Percentiles rank a stretch among this genome's conserved stretches.
These are phyloP conservation scores for Scaptomyza flava DNA, from an alignment of 2,888 invertebrate genomes.

Conservation along the genomic window DNA sequence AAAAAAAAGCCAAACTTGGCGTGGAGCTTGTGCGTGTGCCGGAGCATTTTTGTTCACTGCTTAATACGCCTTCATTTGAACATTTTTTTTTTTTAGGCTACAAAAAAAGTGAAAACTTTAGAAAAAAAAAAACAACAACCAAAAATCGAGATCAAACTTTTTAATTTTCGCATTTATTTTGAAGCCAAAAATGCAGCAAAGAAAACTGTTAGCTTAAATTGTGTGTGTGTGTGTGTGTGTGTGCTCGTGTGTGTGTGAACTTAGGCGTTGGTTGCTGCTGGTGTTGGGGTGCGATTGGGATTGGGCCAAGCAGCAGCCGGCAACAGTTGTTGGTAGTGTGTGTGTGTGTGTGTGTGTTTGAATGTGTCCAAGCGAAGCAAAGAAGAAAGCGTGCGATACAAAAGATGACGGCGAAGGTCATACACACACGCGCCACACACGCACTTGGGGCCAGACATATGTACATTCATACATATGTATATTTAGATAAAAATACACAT, in stretches of 20 bases:
- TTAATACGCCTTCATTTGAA: constrained; percentile 18
- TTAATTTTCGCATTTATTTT: constrained; percentile 31
- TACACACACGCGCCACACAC: constrained; percentile 30
- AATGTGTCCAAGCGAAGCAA: constrained; percentile 76
- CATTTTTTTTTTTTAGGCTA: constrained; percentile 51
- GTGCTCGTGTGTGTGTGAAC: constrained; percentile 9
- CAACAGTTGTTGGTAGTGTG: constrained; percentile 31
- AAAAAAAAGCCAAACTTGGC: constrained; percentile 67
- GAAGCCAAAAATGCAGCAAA: constrained; percentile 34
- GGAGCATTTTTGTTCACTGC: constrained; percentile 26
- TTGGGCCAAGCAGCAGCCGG: constrained; percentile 44
- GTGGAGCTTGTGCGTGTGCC: constrained; percentile 54
- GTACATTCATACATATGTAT: background rate
- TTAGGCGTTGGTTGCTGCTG: constrained; percentile 11
- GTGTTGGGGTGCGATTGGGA: constrained; percentile 29
- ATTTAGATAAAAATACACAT: constrained; percentile 8
- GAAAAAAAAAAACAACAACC: constrained; percentile 16
- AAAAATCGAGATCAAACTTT: constrained; percentile 53
- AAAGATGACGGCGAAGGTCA: constrained; percentile 72
- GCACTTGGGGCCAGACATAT: constrained; percentile 34
- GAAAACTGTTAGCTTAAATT: constrained; percentile 65
- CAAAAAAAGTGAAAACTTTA: constrained; percentile 71
- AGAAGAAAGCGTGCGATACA: constrained; percentile 76
- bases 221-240: background rate
- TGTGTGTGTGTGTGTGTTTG: constrained; percentile 17